Evolutionary conservation across 2,888 invertebrate species (phyloP).

Genomic region (Ditula angustiorana): DNA sequence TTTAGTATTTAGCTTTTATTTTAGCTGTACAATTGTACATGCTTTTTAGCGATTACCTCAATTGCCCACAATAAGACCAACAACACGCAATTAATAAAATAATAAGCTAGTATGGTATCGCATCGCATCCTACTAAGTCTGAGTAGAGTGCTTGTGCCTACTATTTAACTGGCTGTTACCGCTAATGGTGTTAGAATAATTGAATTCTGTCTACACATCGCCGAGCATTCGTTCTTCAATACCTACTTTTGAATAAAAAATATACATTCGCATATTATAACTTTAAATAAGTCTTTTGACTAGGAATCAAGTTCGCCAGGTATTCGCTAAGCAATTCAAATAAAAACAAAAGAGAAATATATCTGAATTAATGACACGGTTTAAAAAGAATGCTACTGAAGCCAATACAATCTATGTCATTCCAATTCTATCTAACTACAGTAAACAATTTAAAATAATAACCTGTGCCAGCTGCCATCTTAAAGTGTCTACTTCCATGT

Average conservation of each 20-base stretch:
- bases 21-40: too few relatives aligned
- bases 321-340: background rate
- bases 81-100: background rate
- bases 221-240: background rate
- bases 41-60: too few relatives aligned
- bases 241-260: background rate
- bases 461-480: slow-evolving; percentile 92
- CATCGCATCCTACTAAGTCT: background rate
- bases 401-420: too few relatives aligned
- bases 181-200: background rate
- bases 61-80: background rate
- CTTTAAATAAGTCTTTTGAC: too few relatives aligned
- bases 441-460: too few relatives aligned
- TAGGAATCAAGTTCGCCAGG: background rate
- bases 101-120: background rate
- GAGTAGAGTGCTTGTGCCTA: background rate
- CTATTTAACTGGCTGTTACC: background rate
- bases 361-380: too few relatives aligned
- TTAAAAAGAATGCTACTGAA: too few relatives aligned
- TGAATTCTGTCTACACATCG: background rate
- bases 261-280: background rate
- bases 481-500: slow-evolving; percentile 88
- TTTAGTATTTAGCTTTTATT: too few relatives aligned
- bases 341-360: too few relatives aligned
- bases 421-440: too few relatives aligned